Base-by-base conservation (phyloP, 1,140 invertebrate species). In the Paramacrobiotus metropolitanus region DNA sequence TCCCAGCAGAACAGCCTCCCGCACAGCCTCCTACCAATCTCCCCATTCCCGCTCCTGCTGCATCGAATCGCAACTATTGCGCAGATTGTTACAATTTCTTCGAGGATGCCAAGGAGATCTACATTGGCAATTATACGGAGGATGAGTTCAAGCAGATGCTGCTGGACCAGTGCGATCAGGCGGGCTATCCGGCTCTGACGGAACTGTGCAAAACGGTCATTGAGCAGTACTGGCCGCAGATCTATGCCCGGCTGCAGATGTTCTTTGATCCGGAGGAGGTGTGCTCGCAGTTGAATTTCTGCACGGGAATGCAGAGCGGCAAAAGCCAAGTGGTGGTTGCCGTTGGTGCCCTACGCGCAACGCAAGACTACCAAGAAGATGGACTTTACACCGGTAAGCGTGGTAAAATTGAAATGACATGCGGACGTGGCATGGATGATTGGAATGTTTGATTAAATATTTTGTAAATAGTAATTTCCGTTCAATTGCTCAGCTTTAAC, bases 151-250 rank as follows among this genome's bases (percentile, higher is more conserved):
- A 55, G 48, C 15, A 15, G 15, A 55, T 55, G 48, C 24, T 55
- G 48, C 15, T 55, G 48, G 15, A 55, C 4, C 48, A 55, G 48
- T 55, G 48, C 48, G 48, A 55, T 9, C 48, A 55, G 24, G 48
- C 48, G 4, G 24, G 48, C 24, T 55, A 55, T 24, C 48, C 48
- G 15, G 48, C 48, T 24, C 15, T 55, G 15, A 55, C 48, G 15
- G 48, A 55, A 55, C 48, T 55, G 15, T 55, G 48, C 48, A 55
- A 55, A 24, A 55, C 28, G 48, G 48, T 55, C 24, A 55, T 55
- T 24, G 48, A 55, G 24, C 48, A 55, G 24, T 55, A 55, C 24
- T 55, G 48, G 48, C 48, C 48, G 15, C 48, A 55, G 28, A 55
- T 55, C 24, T 55, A 55, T 0, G 15, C 48, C 24, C 15, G 48